These are phyloP conservation scores for Cylas formicarius DNA, from an alignment of 1,140 invertebrate genomes.

Conservation along the genomic window DNA sequence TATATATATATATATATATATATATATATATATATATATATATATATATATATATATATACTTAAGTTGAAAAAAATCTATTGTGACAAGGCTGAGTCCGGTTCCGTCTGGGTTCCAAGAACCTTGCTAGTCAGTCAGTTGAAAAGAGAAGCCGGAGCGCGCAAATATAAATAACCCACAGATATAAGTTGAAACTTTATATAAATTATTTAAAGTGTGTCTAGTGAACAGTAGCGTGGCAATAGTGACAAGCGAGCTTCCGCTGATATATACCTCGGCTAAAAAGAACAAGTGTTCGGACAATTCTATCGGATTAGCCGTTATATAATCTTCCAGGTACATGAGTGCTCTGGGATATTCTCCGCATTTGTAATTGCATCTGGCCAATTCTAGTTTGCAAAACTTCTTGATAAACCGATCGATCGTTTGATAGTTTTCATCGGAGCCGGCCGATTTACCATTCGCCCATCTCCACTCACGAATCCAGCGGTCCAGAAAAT, in stretches of 20 bases:
- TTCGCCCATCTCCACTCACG: constrained; percentile 50
- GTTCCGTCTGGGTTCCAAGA: too few relatives aligned
- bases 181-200: background rate
- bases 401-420: constrained; percentile 50
- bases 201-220: background rate
- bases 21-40: too few relatives aligned
- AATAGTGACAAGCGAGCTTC: too few relatives aligned
- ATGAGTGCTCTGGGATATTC: constrained; percentile 66
- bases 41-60: too few relatives aligned
- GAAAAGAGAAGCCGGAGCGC: too few relatives aligned
- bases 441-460: constrained; percentile 18
- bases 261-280: constrained; percentile 46
- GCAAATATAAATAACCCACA: constrained; percentile 1
- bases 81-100: too few relatives aligned
- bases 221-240: background rate
- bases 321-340: constrained; percentile 66
- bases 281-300: constrained; percentile 55
- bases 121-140: too few relatives aligned
- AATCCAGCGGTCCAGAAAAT: constrained; percentile 67
- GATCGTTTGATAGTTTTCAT: constrained; percentile 32
- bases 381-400: constrained; percentile 58
- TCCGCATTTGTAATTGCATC: constrained; percentile 62
- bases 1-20: too few relatives aligned
- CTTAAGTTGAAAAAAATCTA: too few relatives aligned
- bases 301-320: constrained; percentile 48